These are phyloP conservation scores for Sylvia atricapilla DNA, from an alignment of 2,113 vertebrate genomes.

Conservation along the genomic window DNA sequence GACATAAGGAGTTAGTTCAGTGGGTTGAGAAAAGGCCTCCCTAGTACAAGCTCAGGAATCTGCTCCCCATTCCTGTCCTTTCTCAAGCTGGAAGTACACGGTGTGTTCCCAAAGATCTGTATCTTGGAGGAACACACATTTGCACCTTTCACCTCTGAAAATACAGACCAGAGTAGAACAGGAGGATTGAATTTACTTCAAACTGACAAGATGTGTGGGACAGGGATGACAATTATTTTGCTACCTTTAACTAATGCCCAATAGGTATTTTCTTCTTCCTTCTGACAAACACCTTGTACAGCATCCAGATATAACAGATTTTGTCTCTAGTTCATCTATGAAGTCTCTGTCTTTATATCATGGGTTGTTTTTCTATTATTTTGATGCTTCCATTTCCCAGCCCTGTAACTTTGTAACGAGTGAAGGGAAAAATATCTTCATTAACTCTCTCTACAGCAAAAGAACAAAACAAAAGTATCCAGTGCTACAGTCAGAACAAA, in stretches of 20 bases:
- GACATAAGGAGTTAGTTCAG: background rate
- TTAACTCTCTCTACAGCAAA: background rate
- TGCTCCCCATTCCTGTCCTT: background rate
- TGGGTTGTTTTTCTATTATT: background rate
- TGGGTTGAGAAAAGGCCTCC: background rate
- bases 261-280: background rate
- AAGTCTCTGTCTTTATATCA: background rate
- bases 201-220: background rate
- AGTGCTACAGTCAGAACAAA: background rate
- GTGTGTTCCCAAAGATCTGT: background rate
- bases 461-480: background rate
- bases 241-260: background rate
- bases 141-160: background rate
- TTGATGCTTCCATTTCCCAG: background rate
- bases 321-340: background rate
- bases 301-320: background rate
- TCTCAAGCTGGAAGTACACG: fast-evolving
- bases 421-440: background rate
- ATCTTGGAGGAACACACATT: background rate
- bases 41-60: background rate
- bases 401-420: background rate
- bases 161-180: background rate
- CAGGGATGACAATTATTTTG: background rate
- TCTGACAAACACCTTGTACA: background rate
- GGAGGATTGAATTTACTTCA: background rate